Conservation (phyloP, 2,113 vertebrate species). For the Anguilla japonica region DNA sequence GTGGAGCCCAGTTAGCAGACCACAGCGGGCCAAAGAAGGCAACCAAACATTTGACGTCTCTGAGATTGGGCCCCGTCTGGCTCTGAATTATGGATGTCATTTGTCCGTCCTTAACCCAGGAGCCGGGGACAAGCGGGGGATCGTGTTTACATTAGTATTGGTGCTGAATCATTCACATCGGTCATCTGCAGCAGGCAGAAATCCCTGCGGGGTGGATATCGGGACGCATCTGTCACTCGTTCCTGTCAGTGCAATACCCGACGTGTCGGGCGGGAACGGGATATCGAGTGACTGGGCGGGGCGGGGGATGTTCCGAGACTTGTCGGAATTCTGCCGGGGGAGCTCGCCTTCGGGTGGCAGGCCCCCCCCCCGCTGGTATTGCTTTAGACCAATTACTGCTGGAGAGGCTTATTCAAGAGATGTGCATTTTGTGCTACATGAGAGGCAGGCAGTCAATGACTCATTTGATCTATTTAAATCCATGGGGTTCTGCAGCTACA, state of each 20-base stretch:
- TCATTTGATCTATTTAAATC: constrained; percentile 13
- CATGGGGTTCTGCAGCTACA: constrained; percentile 34
- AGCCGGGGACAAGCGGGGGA: constrained; percentile 65
- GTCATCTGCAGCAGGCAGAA: constrained; percentile 40
- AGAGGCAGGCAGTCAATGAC: not conserved
- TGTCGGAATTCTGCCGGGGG: not conserved
- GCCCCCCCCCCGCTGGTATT: not conserved
- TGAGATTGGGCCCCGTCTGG: constrained; percentile 43
- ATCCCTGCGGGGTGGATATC: not conserved
- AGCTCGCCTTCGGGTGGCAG: not conserved
- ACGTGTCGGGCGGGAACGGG: not conserved
- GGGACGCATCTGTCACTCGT: not conserved
- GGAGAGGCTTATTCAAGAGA: not conserved
- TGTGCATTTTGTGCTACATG: not conserved
- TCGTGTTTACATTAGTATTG: constrained; percentile 68
- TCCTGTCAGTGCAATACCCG: not conserved
- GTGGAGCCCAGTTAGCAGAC: constrained; percentile 58
- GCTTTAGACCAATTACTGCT: constrained; percentile 8
- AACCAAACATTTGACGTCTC: not conserved
- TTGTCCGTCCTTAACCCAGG: constrained; percentile 71
- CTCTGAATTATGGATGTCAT: constrained; percentile 69
- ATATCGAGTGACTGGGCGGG: not conserved
- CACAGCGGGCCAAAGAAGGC: constrained; percentile 46
- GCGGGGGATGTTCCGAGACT: not conserved
- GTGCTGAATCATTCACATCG: constrained; percentile 62